phyloP scores from a whole-genome alignment of 2,888 invertebrate genomes.

The Prenolepis imparis region DNA sequence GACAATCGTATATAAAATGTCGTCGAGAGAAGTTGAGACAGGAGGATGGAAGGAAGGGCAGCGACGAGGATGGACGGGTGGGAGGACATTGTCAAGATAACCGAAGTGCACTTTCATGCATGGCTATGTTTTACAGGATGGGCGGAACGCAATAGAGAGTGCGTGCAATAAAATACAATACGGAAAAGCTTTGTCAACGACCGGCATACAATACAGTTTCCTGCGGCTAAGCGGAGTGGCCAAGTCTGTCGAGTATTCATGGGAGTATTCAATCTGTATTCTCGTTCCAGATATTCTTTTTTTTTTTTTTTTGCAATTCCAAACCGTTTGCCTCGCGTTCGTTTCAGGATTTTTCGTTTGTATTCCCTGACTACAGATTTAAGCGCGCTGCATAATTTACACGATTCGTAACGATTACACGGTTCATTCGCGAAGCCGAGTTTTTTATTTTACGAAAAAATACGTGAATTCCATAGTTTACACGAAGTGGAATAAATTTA shows the following conservation, averaged over 20 bases:
- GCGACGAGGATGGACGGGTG: neutral
- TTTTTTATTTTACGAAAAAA: neutral
- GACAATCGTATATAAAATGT: constrained; percentile 60
- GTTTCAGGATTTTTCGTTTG: constrained; percentile 12
- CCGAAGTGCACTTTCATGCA: constrained; percentile 38
- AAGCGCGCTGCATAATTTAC: constrained; percentile 21
- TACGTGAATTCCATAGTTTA: neutral
- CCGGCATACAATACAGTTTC: constrained; percentile 7
- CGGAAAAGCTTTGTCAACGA: constrained; percentile 43
- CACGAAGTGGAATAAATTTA: constrained; percentile 7
- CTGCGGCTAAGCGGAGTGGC: constrained; percentile 2
- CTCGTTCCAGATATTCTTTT: neutral
- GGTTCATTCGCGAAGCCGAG: neutral
- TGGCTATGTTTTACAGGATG: constrained; percentile 49
- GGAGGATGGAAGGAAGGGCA: neutral
- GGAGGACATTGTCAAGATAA: constrained; percentile 41
- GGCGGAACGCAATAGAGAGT: constrained; percentile 33
- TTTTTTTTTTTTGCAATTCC: neutral
- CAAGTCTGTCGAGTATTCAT: neutral
- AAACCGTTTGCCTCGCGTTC: constrained; percentile 1
- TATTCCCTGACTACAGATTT: neutral
- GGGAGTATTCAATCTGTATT: constrained; percentile 4
- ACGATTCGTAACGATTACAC: constrained; percentile 1
- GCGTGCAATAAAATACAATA: constrained; percentile 59
- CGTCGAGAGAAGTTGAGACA: neutral